phyloP scores from a whole-genome alignment of 2,888 invertebrate genomes.

The Drosophila flavopinicola region DNA sequence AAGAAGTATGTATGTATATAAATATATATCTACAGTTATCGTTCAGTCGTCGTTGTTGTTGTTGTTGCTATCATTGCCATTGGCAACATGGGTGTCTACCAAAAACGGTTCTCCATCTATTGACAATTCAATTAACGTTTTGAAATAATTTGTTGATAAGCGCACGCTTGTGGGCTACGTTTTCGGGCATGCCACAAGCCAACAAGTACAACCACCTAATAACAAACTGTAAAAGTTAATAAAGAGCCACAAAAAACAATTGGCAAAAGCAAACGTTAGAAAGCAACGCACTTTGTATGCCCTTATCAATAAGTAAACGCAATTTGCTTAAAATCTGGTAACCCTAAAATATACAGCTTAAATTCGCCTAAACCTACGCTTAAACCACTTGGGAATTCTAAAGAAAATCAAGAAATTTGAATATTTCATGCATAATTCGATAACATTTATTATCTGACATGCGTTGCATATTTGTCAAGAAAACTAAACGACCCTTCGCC shows the following conservation, averaged over 20 bases:
- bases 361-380: no score
- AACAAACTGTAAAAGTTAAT: constrained; percentile 58
- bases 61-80: constrained; percentile 59
- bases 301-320: constrained; percentile 2
- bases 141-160: constrained; percentile 76
- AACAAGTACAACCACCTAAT: constrained; percentile 39
- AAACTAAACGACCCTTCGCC: background rate
- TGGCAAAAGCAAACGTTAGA: background rate
- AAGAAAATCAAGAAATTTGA: no score
- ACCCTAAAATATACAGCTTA: background rate
- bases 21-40: constrained; percentile 32
- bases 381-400: no score
- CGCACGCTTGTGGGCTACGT: constrained; percentile 31
- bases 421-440: background rate
- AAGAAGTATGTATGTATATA: constrained; percentile 15
- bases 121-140: constrained; percentile 78
- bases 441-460: background rate
- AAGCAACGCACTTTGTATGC: constrained; percentile 23
- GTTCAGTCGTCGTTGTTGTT: constrained; percentile 12
- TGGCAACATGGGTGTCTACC: constrained; percentile 48
- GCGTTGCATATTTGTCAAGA: rapidly evolving
- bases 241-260: constrained; percentile 16
- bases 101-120: constrained; percentile 63
- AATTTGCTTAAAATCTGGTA: background rate
- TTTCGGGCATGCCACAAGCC: constrained; percentile 44